Evolutionary conservation across 2,113 vertebrate species (phyloP).

Genomic region (Nothoprocta pentlandii): DNA sequence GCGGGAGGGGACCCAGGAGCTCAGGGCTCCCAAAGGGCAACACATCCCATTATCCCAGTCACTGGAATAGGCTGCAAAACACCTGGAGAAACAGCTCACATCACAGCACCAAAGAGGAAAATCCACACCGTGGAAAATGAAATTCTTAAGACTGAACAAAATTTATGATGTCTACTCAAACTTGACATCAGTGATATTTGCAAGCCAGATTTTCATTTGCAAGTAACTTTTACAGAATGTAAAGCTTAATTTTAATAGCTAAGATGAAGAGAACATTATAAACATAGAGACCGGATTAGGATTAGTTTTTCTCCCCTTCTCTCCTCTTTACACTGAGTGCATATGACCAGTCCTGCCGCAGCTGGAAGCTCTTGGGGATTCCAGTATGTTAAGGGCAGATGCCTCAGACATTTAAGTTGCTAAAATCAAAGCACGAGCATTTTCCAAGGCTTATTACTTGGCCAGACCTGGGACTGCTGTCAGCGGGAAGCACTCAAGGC

Average conservation of each 20-base stretch:
- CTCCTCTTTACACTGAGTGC: neutral
- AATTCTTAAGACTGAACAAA: neutral
- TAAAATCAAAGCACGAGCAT: neutral
- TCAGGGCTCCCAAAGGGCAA: neutral
- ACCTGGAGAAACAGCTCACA: neutral
- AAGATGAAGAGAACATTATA: neutral
- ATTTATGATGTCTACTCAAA: neutral
- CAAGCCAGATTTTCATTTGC: neutral
- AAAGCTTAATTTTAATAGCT: neutral
- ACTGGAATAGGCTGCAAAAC: accelerated
- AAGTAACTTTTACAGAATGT: neutral
- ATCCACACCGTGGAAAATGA: neutral
- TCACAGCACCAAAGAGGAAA: neutral
- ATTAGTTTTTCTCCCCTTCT: neutral
- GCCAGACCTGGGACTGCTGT: neutral
- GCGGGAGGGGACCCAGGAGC: neutral
- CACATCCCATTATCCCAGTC: accelerated
- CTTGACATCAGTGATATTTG: neutral
- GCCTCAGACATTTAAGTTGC: neutral
- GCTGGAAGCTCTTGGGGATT: neutral
- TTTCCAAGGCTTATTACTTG: neutral
- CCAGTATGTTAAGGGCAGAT: neutral
- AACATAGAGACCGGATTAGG: neutral
- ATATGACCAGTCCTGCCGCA: neutral
- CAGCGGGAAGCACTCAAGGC: neutral